Evolutionary conservation across 2,797 vertebrate species (phyloP), one percentile per base, ranked within the genome.

Genomic region (Heliangelus exortis): DNA sequence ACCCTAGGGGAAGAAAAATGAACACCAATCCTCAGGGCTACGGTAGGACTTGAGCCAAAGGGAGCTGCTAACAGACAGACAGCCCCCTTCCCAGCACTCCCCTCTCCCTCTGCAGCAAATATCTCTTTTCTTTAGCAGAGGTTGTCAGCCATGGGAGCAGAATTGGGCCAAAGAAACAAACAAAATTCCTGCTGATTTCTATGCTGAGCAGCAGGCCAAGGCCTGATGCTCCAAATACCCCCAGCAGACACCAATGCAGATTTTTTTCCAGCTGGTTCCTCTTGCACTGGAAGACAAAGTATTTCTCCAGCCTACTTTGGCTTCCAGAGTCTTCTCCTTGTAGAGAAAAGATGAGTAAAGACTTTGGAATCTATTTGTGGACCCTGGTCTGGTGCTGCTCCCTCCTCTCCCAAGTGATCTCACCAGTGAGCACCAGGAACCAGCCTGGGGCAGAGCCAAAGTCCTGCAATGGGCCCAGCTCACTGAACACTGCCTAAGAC

Each of bases 351-450:
- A 10, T 29, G 63, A 92, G 22, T 21, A 47, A 74, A 72, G 23
- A 15, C 45, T 88, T 69, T 0, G 7, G 53, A 39, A 84, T 25
- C 26, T 55, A n/a, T 19, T 34, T 78, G 23, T 71, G 23, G 48
- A 83, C 31, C 14, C 31, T 58, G 59, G 15, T 62, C 33, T 82
- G 39, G 34, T 0, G 4, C 41, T 61, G 36, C 47, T 83, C 13
- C 21, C 12, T 74, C 20, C 17, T 57, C 48, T 58, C 48, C n/a
- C 23, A 71, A 22, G 58, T 36, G 57, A 29, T 34, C 34, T 71
- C n/a, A 33, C 41, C 39, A 0, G 1, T 26, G 43, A 71, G 53
- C 18, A 31, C 0, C 0, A 25, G 13, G 13, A 62, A 29, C 13
- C 4, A 4, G 23, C 23, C 25, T 63, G 36, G 54, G 57, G 45